Percentiles rank a stretch among this genome's conserved stretches.
Evolutionary conservation across 2,888 invertebrate species (phyloP).

Genomic region (Elmis aenea): DNA sequence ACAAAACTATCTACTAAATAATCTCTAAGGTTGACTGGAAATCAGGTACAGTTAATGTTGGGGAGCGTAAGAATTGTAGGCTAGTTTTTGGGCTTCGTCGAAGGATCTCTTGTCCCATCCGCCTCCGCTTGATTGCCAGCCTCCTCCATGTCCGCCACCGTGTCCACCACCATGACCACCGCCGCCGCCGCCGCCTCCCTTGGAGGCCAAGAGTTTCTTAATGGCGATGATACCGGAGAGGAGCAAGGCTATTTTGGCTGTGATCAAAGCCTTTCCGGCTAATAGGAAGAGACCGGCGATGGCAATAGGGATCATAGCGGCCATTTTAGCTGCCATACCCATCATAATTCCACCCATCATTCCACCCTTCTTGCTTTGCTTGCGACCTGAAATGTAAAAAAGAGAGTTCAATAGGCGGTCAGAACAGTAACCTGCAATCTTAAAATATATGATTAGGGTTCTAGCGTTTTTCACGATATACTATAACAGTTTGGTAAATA

Average conservation of each 20-base stretch:
- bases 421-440: slow-evolving; percentile 11
- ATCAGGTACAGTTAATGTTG: slow-evolving; percentile 34
- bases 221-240: slow-evolving; percentile 76
- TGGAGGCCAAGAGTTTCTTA: slow-evolving; percentile 72
- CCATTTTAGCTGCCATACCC: slow-evolving; percentile 81
- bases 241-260: slow-evolving; percentile 71
- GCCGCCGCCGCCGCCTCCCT: slow-evolving; percentile 54
- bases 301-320: slow-evolving; percentile 72
- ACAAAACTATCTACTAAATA: too few relatives aligned
- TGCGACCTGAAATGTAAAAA: slow-evolving; percentile 55
- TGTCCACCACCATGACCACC: slow-evolving; percentile 40
- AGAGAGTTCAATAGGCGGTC: slow-evolving; percentile 18
- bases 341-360: slow-evolving; percentile 92
- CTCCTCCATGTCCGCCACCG: slow-evolving; percentile 48
- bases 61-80: slow-evolving; percentile 62
- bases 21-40: too few relatives aligned
- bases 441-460: slow-evolving; percentile 1
- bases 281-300: slow-evolving; percentile 75
- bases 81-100: slow-evolving; percentile 59
- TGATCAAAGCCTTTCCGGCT: slow-evolving; percentile 82
- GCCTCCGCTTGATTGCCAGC: slow-evolving; percentile 49
- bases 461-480: too few relatives aligned
- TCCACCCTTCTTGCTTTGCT: slow-evolving; percentile 68
- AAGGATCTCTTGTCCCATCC: slow-evolving; percentile 71
- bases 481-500: too few relatives aligned